Base-by-base conservation (phyloP, 37 sponge, comb jelly and placozoan species). In the Cladorhizidae sp. region DNA sequence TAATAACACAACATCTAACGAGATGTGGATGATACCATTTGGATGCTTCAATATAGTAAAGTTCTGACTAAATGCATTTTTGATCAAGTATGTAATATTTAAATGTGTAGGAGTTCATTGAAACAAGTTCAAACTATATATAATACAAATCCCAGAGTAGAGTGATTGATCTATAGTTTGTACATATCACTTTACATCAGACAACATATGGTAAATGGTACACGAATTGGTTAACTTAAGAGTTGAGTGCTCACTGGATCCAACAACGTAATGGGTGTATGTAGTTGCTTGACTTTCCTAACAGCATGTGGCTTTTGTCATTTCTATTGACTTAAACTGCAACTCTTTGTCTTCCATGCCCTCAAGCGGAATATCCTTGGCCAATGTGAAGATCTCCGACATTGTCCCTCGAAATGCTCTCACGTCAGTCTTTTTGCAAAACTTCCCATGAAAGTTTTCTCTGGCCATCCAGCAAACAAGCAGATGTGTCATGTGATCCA, bases 401-500 rank as follows among this genome's bases (percentile, higher is more conserved):
- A 94, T 74, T 5, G 83, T 87, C 49, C 90, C 85, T 1, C 94
- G 91, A 71, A 86, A 94, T 68, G 94, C 81, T 88, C 90, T 90
- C 15, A 87, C 88, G 65, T 94, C 94, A 5, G 94, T 69, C 71
- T 94, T 94, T 35, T 67, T 70, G n/a, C 91, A 84, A 71, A 94
- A 94, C 51, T 67, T 79, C 0, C 94, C 94, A 69, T 87, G 90
- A 67, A 94, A 94, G 76, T 88, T 77, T 71, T 94, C 94, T 1
- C 41, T 82, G 20, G 94, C 80, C 94, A 94, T 94, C 94, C 94
- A 94, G 28, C 94, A 76, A 64, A 87, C 80, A 33, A 87, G 90
- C 31, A 89, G 82, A 37, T 80, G 86, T 42, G 77, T 76, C 37
- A 87, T 89, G 88, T 87, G 87, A 8, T 91, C 94, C 70, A 94